Base-by-base conservation (phyloP, 2,888 invertebrate species). In the Anaspis maculata region DNA sequence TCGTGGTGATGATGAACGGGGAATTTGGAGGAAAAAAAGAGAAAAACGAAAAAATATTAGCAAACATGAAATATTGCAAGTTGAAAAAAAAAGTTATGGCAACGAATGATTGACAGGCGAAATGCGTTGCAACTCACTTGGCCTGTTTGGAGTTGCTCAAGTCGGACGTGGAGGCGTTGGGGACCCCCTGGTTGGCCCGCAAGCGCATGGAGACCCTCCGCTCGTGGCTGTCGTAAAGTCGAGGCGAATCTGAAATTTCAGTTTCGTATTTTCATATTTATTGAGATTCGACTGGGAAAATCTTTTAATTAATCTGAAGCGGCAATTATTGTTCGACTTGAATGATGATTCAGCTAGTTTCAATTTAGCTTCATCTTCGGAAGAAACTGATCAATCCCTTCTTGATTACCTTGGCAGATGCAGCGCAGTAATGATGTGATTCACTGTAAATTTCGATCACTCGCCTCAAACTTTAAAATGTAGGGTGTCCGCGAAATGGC, bases 61-160 rank as follows among this genome's bases (percentile, higher is more conserved):
- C 6, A 9, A 19, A 19, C 19, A 19, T 6, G 9, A n/a, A 19
- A 19, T 6, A 19, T 19, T 5, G 19, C 24, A 10, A 6, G 19
- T 19, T 19, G 9, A 19, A 24, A 3, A 34, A 28, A 16, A 7
- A 29, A 26, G 29, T 13, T 13, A 15, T 29, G 15, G 12, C 2
- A 16, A 23, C 11, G 9, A 25, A 7, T 11, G 27, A 15, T 19
- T 14, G 22, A 19, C 3, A 6, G 13, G 10, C 15, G 27, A 26
- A 6, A 6, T 19, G 19, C 9, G 6, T 25, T 31, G 49, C 25
- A 59, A 67, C 68, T 67, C 64, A 68, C 68, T 68, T 68, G 48
- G 67, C 63, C 51, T 67, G 67, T 51, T 67, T 67, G n/a, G 65
- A 57, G 39, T 64, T 65, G 43, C 63, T 65, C 35, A 67, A 49